Base-by-base conservation (phyloP, 2,888 invertebrate genomes). In the Epiblema foenella region DNA sequence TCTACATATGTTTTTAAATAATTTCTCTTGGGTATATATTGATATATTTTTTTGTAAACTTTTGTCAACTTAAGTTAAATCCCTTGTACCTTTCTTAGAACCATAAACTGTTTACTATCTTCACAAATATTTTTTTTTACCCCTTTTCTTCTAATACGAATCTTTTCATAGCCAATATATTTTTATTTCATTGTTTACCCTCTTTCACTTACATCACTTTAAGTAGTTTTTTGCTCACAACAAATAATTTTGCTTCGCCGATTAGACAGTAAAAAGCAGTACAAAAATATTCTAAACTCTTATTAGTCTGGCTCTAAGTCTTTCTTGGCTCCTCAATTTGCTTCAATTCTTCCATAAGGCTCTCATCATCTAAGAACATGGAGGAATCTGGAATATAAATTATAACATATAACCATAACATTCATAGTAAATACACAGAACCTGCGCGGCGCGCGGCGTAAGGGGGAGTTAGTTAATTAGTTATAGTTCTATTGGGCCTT, bases 331-430 rank as follows among this genome's bases (percentile, higher is more conserved):
- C 82, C 33, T 89, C 89, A 54, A 90, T 80, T 24, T 84, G 83
- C 69, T 86, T 86, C 71, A 89, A 85, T 63, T 92, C 92, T 76
- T 91, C 88, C 62, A 92, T 77, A 57, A 92, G 81, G n/a, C 85
- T 85, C 37, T 91, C 92, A 33, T 90, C 90, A 73, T 91, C 92
- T 74, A 89, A 88, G 73, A 86, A 85, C 7, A 85, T 80, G 29
- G 90, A 83, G 3, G 91, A 88, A 75, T 89, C 91, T 92, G 79
- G 3, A 80, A 83, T 57, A 69, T 60, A 56, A 58, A 63, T 3
- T 29, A 42, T 15, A 15, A 12, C 15, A 29, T 42, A 15, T 9
- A 39, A 39, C 4, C 0, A 39, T 4, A 29, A 29, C 5, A 5
- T 29, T 29, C 2, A 29, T 5, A 2, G 2, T 29, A 29, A 4